These are phyloP conservation scores for Heliornis fulica DNA, from an alignment of 2,113 vertebrate genomes.

Conservation along the genomic window DNA sequence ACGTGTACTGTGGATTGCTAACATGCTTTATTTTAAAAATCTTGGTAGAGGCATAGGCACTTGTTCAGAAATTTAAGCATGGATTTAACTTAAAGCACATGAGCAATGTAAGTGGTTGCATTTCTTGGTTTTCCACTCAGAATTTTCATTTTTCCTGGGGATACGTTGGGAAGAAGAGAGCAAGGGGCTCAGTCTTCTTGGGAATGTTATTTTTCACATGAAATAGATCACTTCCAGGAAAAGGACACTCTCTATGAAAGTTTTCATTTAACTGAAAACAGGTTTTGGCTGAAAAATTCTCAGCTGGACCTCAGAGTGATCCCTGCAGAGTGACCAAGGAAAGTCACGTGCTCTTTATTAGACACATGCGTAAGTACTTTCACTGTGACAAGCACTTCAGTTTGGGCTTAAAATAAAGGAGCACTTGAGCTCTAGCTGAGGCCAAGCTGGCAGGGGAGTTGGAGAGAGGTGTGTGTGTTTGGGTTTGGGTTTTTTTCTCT, in stretches of 20 bases:
- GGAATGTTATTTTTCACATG: not conserved
- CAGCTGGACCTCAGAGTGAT: not conserved
- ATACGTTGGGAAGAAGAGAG: not conserved
- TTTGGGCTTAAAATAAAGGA: slow-evolving; percentile 3
- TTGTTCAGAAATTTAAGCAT: slow-evolving; percentile 31
- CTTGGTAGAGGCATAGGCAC: not conserved
- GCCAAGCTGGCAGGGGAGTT: not conserved
- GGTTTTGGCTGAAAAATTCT: not conserved
- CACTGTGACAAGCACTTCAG: not conserved
- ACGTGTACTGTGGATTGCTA: slow-evolving; percentile 53
- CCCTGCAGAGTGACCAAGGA: not conserved
- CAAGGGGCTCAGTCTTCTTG: not conserved
- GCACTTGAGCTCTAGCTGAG: slow-evolving; percentile 9
- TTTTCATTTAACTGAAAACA: not conserved
- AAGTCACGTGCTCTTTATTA: not conserved
- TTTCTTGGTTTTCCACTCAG: not conserved
- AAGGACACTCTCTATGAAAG: not conserved
- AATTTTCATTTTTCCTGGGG: not conserved
- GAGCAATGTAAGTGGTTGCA: not conserved
- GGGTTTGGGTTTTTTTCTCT: not conserved
- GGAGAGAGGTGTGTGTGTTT: not conserved
- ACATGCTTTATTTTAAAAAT: slow-evolving; percentile 11
- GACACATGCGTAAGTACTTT: not conserved
- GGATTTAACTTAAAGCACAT: not conserved
- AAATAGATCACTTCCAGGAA: not conserved